Evolutionary conservation across 2,888 invertebrate genomes (phyloP).

Genomic region (Allacma fusca): DNA sequence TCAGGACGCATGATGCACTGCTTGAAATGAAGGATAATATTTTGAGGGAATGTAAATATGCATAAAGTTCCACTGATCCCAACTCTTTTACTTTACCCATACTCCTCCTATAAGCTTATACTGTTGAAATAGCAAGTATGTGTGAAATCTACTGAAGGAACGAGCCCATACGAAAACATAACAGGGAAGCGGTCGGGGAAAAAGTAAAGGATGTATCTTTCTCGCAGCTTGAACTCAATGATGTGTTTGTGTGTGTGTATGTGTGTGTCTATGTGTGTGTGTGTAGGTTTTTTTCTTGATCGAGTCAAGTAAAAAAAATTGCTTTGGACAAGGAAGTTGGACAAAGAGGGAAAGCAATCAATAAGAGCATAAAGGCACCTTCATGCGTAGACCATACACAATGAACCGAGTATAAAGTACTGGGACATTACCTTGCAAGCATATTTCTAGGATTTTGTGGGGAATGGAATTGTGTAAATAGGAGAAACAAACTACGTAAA

Average conservation of each 20-base stretch:
- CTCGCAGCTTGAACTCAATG: slow-evolving; percentile 12
- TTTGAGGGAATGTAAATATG: neutral
- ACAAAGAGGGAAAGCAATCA: slow-evolving; percentile 34
- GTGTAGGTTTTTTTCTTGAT: neutral
- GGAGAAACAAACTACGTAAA: slow-evolving; percentile 21
- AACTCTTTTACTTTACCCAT: too few species aligned
- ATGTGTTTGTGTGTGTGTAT: neutral
- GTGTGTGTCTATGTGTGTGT: too few species aligned
- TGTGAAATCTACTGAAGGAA: neutral
- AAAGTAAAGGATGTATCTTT: neutral
- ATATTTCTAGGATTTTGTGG: slow-evolving; percentile 8
- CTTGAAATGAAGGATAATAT: neutral
- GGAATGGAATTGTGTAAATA: slow-evolving; percentile 25
- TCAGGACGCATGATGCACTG: neutral
- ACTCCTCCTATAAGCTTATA: neutral
- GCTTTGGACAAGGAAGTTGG: slow-evolving; percentile 24
- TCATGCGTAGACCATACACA: neutral
- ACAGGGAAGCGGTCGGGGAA: neutral
- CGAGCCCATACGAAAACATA: neutral
- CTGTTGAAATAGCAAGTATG: neutral
- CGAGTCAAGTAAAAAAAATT: slow-evolving; percentile 18
- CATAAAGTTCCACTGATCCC: neutral
- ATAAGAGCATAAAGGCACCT: slow-evolving; percentile 24
- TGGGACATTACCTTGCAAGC: slow-evolving; percentile 1
- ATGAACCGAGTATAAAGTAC: neutral